Conservation (phyloP, 2,888 invertebrate genomes). For the Arrhopalites spinosus region DNA sequence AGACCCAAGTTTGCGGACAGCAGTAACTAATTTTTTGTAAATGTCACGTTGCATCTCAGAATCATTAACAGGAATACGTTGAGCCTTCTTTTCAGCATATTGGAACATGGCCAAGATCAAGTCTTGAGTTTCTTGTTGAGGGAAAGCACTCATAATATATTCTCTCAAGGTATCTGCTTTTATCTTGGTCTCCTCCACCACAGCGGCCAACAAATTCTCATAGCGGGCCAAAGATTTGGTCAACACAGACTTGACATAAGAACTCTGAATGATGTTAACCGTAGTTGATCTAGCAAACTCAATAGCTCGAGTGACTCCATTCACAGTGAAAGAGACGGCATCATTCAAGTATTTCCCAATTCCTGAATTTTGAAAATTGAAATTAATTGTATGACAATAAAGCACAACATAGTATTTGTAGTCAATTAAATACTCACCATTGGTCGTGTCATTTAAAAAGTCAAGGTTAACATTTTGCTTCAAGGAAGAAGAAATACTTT, state of each 20-base stretch:
- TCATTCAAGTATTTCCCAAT: conserved; percentile 59
- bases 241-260: conserved; percentile 60
- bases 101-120: conserved; percentile 66
- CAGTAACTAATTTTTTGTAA: conserved; percentile 64
- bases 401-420: too few species aligned
- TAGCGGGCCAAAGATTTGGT: conserved; percentile 62
- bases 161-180: conserved; percentile 60
- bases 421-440: conserved; percentile 6
- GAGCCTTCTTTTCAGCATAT: conserved; percentile 73
- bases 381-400: not conserved
- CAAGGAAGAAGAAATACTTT: conserved; percentile 32
- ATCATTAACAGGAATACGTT: conserved; percentile 68
- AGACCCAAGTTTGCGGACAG: conserved; percentile 63
- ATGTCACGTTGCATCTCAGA: conserved; percentile 68
- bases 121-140: conserved; percentile 64
- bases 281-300: conserved; percentile 25
- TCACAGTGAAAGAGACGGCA: conserved; percentile 51
- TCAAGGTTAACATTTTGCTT: conserved; percentile 27
- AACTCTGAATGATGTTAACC: conserved; percentile 38
- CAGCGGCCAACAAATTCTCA: conserved; percentile 62
- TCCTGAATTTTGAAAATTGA: conserved; percentile 55
- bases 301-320: conserved; percentile 41
- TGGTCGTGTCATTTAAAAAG: conserved; percentile 21
- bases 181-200: conserved; percentile 62
- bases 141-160: conserved; percentile 41